phyloP scores from a whole-genome alignment of 2,888 invertebrate genomes.

The Agrochola macilenta region DNA sequence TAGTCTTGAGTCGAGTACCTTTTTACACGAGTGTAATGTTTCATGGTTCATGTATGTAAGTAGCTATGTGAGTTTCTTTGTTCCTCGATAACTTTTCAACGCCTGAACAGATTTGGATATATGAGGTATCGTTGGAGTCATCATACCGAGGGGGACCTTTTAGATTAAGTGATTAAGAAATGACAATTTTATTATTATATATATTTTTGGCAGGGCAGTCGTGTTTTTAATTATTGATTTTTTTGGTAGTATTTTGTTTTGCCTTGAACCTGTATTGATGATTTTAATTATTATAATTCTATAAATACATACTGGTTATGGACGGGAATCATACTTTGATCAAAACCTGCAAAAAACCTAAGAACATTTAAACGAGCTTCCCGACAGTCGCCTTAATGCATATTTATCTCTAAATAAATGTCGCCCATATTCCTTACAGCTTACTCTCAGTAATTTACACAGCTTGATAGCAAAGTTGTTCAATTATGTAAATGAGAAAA shows the following conservation, averaged over 20 bases:
- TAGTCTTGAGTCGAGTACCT: not conserved
- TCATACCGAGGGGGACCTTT: too few relatives aligned
- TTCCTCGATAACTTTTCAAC: too few relatives aligned
- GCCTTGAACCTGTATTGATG: not conserved
- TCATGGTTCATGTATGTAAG: too few relatives aligned
- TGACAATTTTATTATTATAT: too few relatives aligned
- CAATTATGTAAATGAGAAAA: constrained; percentile 59
- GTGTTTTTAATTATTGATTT: too few relatives aligned
- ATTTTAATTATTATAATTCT: not conserved
- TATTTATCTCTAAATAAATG: constrained; percentile 38
- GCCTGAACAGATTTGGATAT: too few relatives aligned
- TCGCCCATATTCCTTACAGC: constrained; percentile 17
- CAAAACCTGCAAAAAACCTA: not conserved
- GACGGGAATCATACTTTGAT: not conserved
- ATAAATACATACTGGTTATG: not conserved
- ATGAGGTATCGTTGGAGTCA: too few relatives aligned
- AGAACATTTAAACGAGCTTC: not conserved
- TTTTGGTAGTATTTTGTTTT: not conserved
- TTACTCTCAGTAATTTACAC: constrained; percentile 30
- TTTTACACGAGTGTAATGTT: not conserved
- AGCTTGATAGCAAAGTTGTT: constrained; percentile 42
- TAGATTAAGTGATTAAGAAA: too few relatives aligned
- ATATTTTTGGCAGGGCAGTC: too few relatives aligned
- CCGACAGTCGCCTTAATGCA: not conserved
- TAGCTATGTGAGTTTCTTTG: too few relatives aligned